Evolutionary conservation across 2,113 vertebrate genomes (phyloP), one percentile per base, ranked within the genome.

Genomic region (Istiophorus platypterus): DNA sequence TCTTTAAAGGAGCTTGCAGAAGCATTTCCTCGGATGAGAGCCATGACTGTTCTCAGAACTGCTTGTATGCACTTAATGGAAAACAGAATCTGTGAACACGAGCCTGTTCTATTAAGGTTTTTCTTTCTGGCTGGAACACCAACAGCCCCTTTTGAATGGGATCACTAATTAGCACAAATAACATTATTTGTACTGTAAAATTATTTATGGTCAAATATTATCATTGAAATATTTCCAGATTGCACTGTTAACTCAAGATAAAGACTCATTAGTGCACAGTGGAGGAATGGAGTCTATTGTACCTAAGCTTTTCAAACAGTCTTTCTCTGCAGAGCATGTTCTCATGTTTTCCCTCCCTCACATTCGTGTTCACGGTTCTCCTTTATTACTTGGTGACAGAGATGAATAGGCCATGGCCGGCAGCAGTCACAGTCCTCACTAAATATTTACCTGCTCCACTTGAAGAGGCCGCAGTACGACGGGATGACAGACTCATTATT

Each of bases 371-470:
- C 72, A 58, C 61, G 31, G 56, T 34, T 89, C 85, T 84, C 56
- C 84, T 89, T 92, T 92, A 91, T 89, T 78, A 77, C 85, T 22
- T 5, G 29, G 39, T 85, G 91, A 93, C 89, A 91, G 87, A 89
- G 84, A 93, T 79, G 77, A 91, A 92, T 85, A 77, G 78, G 66
- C 78, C 63, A 41, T 84, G 71, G 81, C 86, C 70, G 26, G 76
- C 80, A 85, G 90, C 89, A 80, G 85, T 88, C 85, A 68, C 76
- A 74, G 79, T 88, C 82, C 87, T 92, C 84, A 71, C 89, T 91
- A 94, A 93, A 93, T 91, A 93, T 92, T 92, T 92, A 92, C 90
- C 85, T 88, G 84, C 76, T 85, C 70, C 52, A 58, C 85, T 86
- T 80, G 71, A 89, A 52, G 76, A 85, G 84, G 82, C 78, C 82